Conservation (phyloP, 2,888 invertebrate genomes). For the Dasysyrphus albostriatus region DNA sequence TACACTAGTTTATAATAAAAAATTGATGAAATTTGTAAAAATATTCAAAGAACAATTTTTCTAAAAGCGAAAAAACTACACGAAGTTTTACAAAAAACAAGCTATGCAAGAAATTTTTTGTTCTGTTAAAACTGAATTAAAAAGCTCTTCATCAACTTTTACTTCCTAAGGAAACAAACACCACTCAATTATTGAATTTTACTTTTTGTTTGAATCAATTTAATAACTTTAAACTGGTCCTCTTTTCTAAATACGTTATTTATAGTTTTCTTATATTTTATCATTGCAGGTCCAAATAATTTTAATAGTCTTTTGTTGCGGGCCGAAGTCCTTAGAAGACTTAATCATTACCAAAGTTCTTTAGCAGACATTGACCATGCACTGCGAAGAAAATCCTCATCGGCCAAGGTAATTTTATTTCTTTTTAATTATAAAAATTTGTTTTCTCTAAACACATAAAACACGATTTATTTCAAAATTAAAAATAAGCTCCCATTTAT, state of each 20-base stretch:
- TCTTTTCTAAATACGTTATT: not conserved
- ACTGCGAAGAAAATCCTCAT: slow-evolving; percentile 86
- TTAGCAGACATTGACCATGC: slow-evolving; percentile 88
- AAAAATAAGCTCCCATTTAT: not conserved
- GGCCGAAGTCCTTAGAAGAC: slow-evolving; percentile 86
- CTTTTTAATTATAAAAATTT: not conserved
- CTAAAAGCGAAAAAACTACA: too few species aligned
- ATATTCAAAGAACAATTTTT: too few species aligned
- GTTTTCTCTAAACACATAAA: not conserved
- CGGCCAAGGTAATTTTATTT: slow-evolving; percentile 86
- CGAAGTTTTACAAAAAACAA: too few species aligned
- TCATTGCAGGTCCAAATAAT: slow-evolving; percentile 86
- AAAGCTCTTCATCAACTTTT: too few species aligned
- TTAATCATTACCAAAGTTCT: slow-evolving; percentile 87
- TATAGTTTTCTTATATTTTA: not conserved
- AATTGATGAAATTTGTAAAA: too few species aligned
- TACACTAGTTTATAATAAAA: too few species aligned
- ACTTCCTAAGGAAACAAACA: too few species aligned
- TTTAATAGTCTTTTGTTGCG: slow-evolving; percentile 87
- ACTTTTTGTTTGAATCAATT: too few species aligned
- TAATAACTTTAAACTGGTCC: too few species aligned
- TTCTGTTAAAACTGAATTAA: too few species aligned
- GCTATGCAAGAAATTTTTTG: too few species aligned
- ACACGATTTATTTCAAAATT: not conserved
- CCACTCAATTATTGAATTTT: too few species aligned